phyloP scores from a whole-genome alignment of 2,888 invertebrate genomes.

The Chaetogeoica ovagalla region DNA sequence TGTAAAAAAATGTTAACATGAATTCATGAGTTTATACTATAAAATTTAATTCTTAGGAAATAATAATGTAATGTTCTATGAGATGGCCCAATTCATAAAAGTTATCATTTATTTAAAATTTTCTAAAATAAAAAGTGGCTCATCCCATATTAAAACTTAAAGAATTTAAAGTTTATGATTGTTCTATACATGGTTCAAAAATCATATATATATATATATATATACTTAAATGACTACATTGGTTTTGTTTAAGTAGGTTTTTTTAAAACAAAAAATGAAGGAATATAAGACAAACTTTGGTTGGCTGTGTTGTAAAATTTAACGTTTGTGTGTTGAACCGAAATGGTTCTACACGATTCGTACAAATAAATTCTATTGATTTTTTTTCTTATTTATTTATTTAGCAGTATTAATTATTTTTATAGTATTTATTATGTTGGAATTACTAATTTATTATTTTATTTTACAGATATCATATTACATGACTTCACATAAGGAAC shows the following conservation, averaged over 20 bases:
- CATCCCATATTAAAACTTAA: constrained; percentile 5
- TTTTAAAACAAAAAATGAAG: not conserved
- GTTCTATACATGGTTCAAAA: constrained; percentile 12
- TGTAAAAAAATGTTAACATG: no score
- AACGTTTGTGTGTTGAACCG: not conserved
- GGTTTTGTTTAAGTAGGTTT: not conserved
- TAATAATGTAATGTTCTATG: constrained; percentile 1
- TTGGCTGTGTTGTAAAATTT: constrained; percentile 12
- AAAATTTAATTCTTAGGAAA: not conserved
- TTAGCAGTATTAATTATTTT: no score
- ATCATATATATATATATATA: not conserved
- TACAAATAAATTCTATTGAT: no score
- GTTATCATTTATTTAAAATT: constrained; percentile 3
- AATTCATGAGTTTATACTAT: not conserved
- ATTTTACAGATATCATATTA: constrained; percentile 68
- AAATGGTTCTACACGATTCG: constrained; percentile 3
- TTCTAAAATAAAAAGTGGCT: constrained; percentile 7
- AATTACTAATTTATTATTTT: not conserved
- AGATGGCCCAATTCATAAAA: constrained; percentile 1
- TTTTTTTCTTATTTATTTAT: no score
- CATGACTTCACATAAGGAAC: constrained; percentile 73
- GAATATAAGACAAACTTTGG: constrained; percentile 1
- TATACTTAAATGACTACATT: constrained; percentile 2
- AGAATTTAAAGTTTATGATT: constrained; percentile 12
- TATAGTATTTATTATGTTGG: not conserved